Base-by-base conservation (phyloP, 2,113 vertebrate genomes). In the Rhinopomastus cyanomelas region DNA sequence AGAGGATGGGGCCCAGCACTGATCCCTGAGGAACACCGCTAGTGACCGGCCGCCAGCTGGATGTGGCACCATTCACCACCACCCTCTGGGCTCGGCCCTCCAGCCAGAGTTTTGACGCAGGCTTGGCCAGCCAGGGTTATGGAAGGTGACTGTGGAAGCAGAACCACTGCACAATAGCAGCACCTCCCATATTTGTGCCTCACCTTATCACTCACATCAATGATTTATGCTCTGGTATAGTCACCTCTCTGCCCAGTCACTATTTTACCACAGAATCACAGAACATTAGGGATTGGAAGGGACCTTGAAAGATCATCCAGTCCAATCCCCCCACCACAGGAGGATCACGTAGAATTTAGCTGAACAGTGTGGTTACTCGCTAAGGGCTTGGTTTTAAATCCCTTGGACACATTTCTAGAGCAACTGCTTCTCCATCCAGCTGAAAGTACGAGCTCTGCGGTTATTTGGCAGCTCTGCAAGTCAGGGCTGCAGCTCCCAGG, bases 401-500 rank as follows among this genome's bases (percentile, higher is more conserved):
- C 69, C 46, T 46, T 59, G 65, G 83, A 77, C 59, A 76, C 42
- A 32, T 67, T 85, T 93, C 67, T 75, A 85, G 73, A 86, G 57
- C 1, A 3, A 49, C 83, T 69, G 3, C 56, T 91, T 67, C 87
- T 49, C 64, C 81, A 87, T 30, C 64, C 86, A 93, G 84, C 88
- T 82, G 88, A 85, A 87, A 78, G 81, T 6, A 42, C 32, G 85
- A 91, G 78, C 49, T 29, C 55, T 71, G 81, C 2, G 8, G 74
- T 46, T 62, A 93, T 94, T 93, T 90, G 92, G 93, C 88, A 93
- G 90, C 86, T 88, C 71, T 80, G 42, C 81, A 93, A 72, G 82
- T 76, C 42, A 69, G 79, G 86, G 34, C 81, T 76, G 56, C 59
- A 79, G 74, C 81, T 88, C 88, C 75, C 39, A 68, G 53, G 52